Evolutionary conservation across 1,140 invertebrate genomes (phyloP).

Genomic region (Tetraneura akinire): DNA sequence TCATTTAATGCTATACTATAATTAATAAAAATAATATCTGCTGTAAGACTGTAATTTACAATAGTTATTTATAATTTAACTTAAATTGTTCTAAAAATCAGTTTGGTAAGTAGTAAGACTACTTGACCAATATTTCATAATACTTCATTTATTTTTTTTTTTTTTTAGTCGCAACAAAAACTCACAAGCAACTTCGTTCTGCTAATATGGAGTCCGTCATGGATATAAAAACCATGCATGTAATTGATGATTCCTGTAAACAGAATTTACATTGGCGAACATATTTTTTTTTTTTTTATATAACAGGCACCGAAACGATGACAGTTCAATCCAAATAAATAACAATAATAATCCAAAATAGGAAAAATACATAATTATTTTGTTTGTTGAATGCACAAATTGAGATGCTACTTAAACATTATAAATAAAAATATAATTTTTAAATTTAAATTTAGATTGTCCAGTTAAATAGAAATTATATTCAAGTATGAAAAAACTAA

Average conservation of each 20-base stretch:
- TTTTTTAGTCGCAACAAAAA: constrained; percentile 50
- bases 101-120: constrained; percentile 34
- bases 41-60: not conserved
- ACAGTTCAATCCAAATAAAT: constrained; percentile 46
- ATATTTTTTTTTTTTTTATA: constrained; percentile 48
- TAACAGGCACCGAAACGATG: constrained; percentile 48
- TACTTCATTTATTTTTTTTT: constrained; percentile 42
- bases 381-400: constrained; percentile 34
- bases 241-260: constrained; percentile 51
- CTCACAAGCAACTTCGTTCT: constrained; percentile 51
- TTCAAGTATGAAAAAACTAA: not conserved
- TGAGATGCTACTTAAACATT: constrained; percentile 5
- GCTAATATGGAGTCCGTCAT: constrained; percentile 51
- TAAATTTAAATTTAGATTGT: not conserved
- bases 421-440: not conserved
- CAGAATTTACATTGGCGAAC: constrained; percentile 51
- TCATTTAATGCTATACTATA: not conserved
- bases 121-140: constrained; percentile 15
- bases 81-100: constrained; percentile 20
- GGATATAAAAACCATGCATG: constrained; percentile 51
- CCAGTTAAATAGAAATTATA: constrained; percentile 1
- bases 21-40: constrained; percentile 4
- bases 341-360: constrained; percentile 36
- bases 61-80: not conserved
- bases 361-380: constrained; percentile 28